These are phyloP conservation scores for Eremobia ochroleuca DNA, from an alignment of 2,888 invertebrate species.

Conservation along the genomic window DNA sequence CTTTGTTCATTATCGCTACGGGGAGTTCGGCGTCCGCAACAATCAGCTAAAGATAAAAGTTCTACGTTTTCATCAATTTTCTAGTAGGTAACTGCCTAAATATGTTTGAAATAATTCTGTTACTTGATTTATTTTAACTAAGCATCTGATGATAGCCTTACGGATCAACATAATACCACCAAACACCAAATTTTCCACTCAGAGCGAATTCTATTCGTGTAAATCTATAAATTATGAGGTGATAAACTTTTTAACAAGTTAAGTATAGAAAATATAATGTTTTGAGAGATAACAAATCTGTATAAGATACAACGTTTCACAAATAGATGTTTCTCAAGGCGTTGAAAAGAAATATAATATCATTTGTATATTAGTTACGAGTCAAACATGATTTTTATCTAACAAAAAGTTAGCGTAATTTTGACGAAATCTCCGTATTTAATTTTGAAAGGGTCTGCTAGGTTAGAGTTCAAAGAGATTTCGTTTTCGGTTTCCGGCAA, in stretches of 20 bases:
- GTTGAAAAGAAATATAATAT: constrained; percentile 58
- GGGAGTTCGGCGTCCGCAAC: too few species aligned
- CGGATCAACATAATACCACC: background rate
- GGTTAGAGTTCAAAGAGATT: background rate
- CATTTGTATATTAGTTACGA: constrained; percentile 47
- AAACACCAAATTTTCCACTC: constrained; percentile 15
- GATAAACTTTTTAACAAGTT: constrained; percentile 51
- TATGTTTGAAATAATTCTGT: background rate
- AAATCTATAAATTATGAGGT: constrained; percentile 23
- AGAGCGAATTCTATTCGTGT: background rate
- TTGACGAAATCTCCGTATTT: background rate
- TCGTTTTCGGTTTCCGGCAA: background rate
- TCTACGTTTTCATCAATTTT: background rate
- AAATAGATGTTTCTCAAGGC: constrained; percentile 69
- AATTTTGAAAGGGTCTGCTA: background rate
- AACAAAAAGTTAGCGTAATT: constrained; percentile 3
- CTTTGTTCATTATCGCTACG: too few species aligned
- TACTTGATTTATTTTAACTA: background rate
- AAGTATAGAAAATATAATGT: constrained; percentile 34
- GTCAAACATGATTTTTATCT: constrained; percentile 26
- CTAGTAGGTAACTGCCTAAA: background rate
- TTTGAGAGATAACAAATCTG: constrained; percentile 59
- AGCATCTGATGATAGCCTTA: background rate
- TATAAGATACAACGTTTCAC: constrained; percentile 42
- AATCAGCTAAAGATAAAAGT: background rate